Evolutionary conservation across 1,140 invertebrate genomes (phyloP).

Genomic region (Diachasma alloeum): DNA sequence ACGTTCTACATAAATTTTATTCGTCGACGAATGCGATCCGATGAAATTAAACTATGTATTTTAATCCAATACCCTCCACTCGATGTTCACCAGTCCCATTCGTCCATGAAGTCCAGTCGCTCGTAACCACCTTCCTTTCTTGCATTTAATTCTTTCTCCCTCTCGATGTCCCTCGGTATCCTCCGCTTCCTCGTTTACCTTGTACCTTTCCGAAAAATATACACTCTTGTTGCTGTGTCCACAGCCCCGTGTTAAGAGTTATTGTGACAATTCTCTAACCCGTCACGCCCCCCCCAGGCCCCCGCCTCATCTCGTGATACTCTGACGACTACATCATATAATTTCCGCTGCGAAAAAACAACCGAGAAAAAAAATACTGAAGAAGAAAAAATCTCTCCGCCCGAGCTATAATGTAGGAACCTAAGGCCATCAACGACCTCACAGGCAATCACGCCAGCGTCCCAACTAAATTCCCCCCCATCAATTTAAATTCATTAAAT

Average conservation of each 20-base stretch:
- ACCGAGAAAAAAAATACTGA: background rate
- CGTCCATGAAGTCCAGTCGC: constrained; percentile 24
- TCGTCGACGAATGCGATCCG: background rate
- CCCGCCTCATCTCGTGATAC: background rate
- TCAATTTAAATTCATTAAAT: constrained; percentile 24
- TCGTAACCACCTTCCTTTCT: constrained; percentile 28
- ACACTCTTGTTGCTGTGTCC: background rate
- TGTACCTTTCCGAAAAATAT: background rate
- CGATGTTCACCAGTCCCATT: background rate
- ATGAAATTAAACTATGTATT: constrained; percentile 2
- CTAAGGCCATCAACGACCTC: constrained; percentile 19
- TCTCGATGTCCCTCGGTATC: background rate
- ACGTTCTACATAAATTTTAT: background rate
- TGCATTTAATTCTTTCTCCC: constrained; percentile 15
- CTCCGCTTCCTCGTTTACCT: background rate
- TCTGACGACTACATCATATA: constrained; percentile 12
- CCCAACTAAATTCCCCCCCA: constrained; percentile 3
- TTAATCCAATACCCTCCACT: constrained; percentile 12
- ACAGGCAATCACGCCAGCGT: constrained; percentile 12
- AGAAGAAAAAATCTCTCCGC: background rate
- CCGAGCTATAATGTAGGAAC: background rate
- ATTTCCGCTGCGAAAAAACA: background rate
- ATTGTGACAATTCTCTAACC: constrained; percentile 18
- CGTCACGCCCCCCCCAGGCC: background rate
- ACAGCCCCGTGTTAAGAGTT: background rate